Percentiles rank a stretch among this genome's conserved stretches.
These are phyloP conservation scores for Platynereis dumerilii DNA, from an alignment of 2,888 invertebrate genomes.

Conservation along the genomic window DNA sequence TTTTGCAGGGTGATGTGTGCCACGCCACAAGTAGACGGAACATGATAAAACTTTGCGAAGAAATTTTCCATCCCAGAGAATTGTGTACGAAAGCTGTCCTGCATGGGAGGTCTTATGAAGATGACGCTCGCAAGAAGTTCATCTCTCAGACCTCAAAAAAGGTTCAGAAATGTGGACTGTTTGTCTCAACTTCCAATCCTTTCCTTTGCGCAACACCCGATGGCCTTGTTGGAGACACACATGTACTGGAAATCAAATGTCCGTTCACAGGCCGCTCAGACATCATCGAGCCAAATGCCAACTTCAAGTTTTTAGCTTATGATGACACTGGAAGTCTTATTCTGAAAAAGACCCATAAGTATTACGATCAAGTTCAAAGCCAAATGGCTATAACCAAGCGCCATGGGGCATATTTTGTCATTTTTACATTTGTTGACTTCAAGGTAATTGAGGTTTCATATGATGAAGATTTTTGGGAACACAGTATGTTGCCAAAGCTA, in stretches of 20 bases:
- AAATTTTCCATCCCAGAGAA: not conserved
- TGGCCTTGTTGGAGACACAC: constrained; percentile 28
- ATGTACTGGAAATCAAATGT: constrained; percentile 35
- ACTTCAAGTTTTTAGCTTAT: no score
- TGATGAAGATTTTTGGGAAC: constrained; percentile 24
- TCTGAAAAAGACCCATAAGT: constrained; percentile 26
- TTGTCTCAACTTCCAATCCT: constrained; percentile 19
- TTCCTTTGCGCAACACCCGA: constrained; percentile 35
- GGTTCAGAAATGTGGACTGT: constrained; percentile 30
- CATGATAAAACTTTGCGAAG: no score
- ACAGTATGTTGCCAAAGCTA: constrained; percentile 27
- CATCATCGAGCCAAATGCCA: no score
- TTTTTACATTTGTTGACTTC: constrained; percentile 25
- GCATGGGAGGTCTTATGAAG: constrained; percentile 35
- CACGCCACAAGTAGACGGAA: no score
- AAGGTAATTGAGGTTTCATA: constrained; percentile 5
- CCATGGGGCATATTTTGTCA: constrained; percentile 27
- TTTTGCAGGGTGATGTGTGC: no score
- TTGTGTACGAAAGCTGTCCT: constrained; percentile 16
- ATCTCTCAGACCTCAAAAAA: constrained; percentile 7
- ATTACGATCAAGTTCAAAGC: constrained; percentile 36
- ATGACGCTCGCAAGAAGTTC: constrained; percentile 23
- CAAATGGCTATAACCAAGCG: constrained; percentile 29
- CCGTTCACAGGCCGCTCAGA: constrained; percentile 21
- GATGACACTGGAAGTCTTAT: constrained; percentile 21